A percentile compares a stretch with the other conserved stretches of the same genome.
Evolutionary conservation across 2,797 vertebrate genomes (phyloP).

Genomic region (Phalloptychus januarius): DNA sequence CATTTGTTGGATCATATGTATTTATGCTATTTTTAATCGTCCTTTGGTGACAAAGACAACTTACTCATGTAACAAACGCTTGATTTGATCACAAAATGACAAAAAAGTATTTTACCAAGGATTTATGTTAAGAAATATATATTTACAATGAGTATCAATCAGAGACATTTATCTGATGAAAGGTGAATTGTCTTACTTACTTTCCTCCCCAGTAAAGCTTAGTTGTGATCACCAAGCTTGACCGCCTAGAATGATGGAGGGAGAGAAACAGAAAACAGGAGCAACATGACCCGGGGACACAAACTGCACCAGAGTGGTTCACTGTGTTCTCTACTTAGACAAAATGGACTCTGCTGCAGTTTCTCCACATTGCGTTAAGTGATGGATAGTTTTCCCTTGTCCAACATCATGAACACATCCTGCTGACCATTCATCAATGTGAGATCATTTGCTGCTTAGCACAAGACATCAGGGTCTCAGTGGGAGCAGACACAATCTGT

Average conservation of each 20-base stretch:
- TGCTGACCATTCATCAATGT: background rate
- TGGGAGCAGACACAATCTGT: no score
- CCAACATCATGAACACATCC: background rate
- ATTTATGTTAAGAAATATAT: background rate
- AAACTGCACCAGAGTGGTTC: background rate
- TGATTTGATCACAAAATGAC: background rate
- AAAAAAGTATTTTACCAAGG: background rate
- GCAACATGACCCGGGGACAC: background rate
- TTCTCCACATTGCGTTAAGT: background rate
- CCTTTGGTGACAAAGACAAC: background rate
- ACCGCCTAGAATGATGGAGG: slow-evolving; percentile 82
- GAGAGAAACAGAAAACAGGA: slow-evolving; percentile 4
- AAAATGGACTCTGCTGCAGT: background rate
- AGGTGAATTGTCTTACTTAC: slow-evolving; percentile 80
- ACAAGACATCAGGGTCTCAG: background rate
- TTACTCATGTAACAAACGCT: background rate
- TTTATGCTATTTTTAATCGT: background rate
- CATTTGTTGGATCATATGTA: background rate
- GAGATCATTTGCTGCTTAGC: background rate
- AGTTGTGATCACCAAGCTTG: slow-evolving; percentile 96
- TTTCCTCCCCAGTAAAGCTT: slow-evolving; percentile 99
- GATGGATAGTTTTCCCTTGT: background rate
- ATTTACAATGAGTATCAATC: background rate
- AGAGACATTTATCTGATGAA: background rate
- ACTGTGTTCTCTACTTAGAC: background rate